These are phyloP conservation scores for Acrobasis repandana DNA, from an alignment of 2,888 invertebrate species.

Conservation along the genomic window DNA sequence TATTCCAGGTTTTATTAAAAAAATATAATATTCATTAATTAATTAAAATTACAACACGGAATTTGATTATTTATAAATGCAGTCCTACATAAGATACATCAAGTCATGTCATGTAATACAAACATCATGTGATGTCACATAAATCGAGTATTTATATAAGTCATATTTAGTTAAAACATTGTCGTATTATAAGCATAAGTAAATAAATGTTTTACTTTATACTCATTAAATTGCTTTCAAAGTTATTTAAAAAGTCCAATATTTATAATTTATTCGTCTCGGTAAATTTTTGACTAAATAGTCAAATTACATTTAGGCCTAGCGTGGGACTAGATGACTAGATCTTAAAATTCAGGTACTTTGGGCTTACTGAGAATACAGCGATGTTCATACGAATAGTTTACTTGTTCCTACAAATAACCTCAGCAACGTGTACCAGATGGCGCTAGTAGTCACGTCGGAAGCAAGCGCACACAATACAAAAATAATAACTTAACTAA, in stretches of 20 bases:
- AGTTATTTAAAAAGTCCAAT: neutral
- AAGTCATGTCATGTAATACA: too few relatives aligned
- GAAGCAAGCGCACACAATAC: conserved; percentile 7
- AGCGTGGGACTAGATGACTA: neutral
- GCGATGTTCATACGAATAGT: neutral
- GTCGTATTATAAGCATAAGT: too few relatives aligned
- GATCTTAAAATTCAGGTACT: conserved; percentile 2
- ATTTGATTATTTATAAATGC: neutral
- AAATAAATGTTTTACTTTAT: too few relatives aligned
- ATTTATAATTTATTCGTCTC: neutral
- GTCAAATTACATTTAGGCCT: conserved; percentile 7
- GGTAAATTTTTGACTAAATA: neutral
- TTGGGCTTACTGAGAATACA: neutral
- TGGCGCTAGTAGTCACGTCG: neutral
- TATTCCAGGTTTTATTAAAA: neutral
- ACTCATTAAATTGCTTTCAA: neutral
- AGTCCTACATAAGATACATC: too few relatives aligned
- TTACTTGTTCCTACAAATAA: neutral
- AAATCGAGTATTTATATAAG: too few relatives aligned
- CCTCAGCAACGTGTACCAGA: neutral
- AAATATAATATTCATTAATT: neutral
- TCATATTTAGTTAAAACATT: too few relatives aligned
- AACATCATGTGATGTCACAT: too few relatives aligned
- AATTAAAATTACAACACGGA: neutral
- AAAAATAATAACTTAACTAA: conserved; percentile 17